Evolutionary conservation across 2,797 vertebrate genomes (phyloP).

Genomic region (Nyctibius grandis): DNA sequence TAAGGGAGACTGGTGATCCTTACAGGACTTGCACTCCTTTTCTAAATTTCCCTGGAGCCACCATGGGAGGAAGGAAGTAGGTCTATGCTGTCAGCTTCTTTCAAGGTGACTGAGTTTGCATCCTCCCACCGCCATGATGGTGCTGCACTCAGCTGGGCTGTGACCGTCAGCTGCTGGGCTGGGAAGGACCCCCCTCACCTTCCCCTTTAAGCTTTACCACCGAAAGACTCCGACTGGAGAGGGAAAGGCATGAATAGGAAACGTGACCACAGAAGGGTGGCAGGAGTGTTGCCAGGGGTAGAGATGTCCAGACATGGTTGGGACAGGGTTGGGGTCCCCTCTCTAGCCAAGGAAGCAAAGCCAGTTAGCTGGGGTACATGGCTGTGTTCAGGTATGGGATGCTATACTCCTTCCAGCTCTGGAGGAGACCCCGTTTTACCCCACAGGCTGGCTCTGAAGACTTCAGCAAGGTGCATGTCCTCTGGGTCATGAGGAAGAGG

Average conservation of each 20-base stretch:
- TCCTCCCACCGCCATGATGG: neutral
- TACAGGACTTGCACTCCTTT: neutral
- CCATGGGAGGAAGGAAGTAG: neutral
- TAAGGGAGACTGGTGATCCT: neutral
- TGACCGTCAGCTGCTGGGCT: neutral
- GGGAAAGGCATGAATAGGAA: fast-evolving
- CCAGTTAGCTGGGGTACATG: fast-evolving
- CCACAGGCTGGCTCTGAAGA: neutral
- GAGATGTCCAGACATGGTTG: neutral
- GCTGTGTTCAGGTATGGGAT: neutral
- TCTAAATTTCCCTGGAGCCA: conserved; percentile 24
- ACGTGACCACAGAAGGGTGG: neutral
- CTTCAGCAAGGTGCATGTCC: neutral
- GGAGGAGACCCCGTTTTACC: neutral
- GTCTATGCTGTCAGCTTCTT: neutral
- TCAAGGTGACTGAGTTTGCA: neutral
- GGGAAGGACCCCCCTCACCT: neutral
- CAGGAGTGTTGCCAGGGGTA: neutral
- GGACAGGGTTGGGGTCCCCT: neutral
- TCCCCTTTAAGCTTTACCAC: neutral
- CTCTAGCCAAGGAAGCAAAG: neutral
- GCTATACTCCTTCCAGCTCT: neutral
- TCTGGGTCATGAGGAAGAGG: neutral
- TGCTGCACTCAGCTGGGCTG: fast-evolving
- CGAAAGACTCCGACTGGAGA: neutral